Conservation (phyloP, 1,140 invertebrate genomes). For the Probaryconus sp. region DNA sequence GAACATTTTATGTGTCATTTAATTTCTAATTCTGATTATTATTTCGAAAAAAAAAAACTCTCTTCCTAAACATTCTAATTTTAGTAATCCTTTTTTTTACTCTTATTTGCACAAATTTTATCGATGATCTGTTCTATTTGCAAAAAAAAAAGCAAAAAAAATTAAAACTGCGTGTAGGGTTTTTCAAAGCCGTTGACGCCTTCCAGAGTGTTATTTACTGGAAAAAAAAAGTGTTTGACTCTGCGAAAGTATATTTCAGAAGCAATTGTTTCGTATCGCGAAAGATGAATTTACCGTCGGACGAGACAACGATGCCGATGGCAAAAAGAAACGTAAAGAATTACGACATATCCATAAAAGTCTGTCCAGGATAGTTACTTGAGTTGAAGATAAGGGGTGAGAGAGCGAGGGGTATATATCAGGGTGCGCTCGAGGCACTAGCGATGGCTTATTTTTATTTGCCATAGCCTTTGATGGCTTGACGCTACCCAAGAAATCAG, state of each 20-base stretch:
- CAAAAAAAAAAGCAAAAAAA: no score
- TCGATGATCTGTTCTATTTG: no score
- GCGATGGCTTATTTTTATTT: constrained; percentile 42
- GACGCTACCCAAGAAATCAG: constrained; percentile 13
- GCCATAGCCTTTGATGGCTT: constrained; percentile 25
- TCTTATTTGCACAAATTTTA: no score
- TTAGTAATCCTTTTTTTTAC: no score
- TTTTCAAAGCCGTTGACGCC: no score
- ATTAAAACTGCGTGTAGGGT: constrained; percentile 20
- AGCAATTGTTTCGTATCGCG: constrained; percentile 47
- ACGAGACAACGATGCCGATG: constrained; percentile 29
- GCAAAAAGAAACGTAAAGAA: constrained; percentile 49
- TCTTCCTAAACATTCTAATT: no score
- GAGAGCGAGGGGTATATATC: constrained; percentile 16
- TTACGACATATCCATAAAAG: constrained; percentile 54
- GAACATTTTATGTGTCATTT: constrained; percentile 33
- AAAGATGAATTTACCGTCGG: constrained; percentile 38
- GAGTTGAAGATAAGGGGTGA: constrained; percentile 50
- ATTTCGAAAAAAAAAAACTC: no score
- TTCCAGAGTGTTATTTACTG: constrained; percentile 38
- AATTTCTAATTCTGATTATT: constrained; percentile 30
- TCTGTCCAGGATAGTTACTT: constrained; percentile 23
- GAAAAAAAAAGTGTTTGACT: constrained; percentile 35
- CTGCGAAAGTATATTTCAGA: constrained; percentile 29
- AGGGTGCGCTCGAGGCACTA: constrained; percentile 26